Base-by-base conservation (phyloP, 2,113 vertebrate species). In the Sturnira hondurensis region DNA sequence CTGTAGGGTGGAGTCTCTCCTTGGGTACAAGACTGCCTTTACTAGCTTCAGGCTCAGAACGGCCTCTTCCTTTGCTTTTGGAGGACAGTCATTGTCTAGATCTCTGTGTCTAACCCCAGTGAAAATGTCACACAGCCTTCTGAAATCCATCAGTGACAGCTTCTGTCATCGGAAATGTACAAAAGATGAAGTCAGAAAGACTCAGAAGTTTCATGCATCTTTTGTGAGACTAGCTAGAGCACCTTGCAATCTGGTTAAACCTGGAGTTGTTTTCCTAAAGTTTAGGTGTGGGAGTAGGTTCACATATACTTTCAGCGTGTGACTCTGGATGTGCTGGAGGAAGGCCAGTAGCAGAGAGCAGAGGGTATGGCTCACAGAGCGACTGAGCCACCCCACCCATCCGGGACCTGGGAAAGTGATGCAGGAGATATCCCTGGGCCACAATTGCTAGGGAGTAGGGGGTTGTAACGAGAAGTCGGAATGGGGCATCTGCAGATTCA, bases 171-270 rank as follows among this genome's bases (percentile, higher is more conserved):
- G 88, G 28, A 50, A 52, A 26, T 67, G 7, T 38, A 54, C 31
- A 89, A 65, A 94, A 86, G 33, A 93, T 36, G 33, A 92, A 95
- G 65, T 78, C 7, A 89, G 10, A 67, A 65, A 54, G n/a, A 86
- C 31, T 73, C 76, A 52, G 83, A 83, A 93, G 7, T 5, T 26
- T 67, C 1, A 2, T 92, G 71, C 33, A 5, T 63, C 22, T 52
- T 81, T 67, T 74, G 43, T 45, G 68, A 95, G 52, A 90, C 52
- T 24, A 36, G 12, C 7, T 17, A 73, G 43, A 54, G 17, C 36
- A 78, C 52, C 4, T 67, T 45, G 14, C 67, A 63, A 63, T 31
- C 58, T 50, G 61, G 10, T 1, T 88, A 33, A 43, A 36, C 15
- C 45, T 61, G 45, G 41, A 68, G 61, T 31, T 82, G 15, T 78